Percentiles rank a stretch among this genome's conserved stretches.
Conservation (phyloP, 2,797 vertebrate genomes). For the Eidolon dupreanum region DNA sequence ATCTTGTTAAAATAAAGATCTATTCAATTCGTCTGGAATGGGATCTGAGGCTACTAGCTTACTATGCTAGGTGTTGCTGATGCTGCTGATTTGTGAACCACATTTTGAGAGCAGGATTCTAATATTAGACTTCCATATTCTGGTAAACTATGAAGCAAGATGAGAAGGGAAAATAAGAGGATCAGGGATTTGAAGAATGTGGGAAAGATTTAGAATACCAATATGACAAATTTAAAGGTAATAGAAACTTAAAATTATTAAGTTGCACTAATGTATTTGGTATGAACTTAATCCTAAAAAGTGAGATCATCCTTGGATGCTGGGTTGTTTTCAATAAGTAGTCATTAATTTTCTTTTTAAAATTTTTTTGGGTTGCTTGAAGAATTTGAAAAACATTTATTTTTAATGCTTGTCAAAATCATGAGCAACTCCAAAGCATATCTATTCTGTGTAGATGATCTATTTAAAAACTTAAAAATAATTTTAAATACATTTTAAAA, state of each 20-base stretch:
- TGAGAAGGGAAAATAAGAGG: background rate
- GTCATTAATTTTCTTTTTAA: constrained; percentile 3
- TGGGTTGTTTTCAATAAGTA: background rate
- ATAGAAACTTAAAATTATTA: constrained; percentile 3
- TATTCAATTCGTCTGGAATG: background rate
- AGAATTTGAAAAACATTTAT: background rate
- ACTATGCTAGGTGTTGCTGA: background rate
- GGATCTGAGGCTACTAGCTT: background rate
- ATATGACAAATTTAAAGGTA: background rate
- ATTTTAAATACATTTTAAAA: background rate
- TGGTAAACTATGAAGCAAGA: background rate
- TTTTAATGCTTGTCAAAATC: background rate
- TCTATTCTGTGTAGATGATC: background rate
- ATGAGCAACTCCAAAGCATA: background rate
- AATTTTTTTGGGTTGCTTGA: background rate
- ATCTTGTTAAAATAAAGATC: background rate
- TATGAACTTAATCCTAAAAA: constrained; percentile 4
- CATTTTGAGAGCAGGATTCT: background rate
- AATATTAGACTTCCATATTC: background rate
- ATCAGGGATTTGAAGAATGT: background rate
- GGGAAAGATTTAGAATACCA: background rate
- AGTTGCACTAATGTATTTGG: background rate
- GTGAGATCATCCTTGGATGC: background rate
- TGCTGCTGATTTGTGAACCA: background rate
- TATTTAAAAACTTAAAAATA: background rate